Conservation (phyloP, 2,888 invertebrate species). For the Euphydryas editha region DNA sequence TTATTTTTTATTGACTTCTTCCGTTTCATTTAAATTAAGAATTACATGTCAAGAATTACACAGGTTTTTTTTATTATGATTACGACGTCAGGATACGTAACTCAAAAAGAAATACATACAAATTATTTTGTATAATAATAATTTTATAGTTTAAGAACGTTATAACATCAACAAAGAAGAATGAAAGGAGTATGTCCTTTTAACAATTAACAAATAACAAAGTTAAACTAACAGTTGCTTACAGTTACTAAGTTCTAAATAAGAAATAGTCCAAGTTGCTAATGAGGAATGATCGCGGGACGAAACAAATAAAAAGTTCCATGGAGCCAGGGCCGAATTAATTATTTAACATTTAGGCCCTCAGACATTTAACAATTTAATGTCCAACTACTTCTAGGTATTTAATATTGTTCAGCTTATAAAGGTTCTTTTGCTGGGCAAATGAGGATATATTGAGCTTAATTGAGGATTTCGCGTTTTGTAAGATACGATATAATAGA, state of each 20-base stretch:
- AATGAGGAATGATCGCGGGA: constrained; percentile 25
- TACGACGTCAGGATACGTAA: neutral
- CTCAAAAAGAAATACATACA: neutral
- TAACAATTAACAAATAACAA: neutral
- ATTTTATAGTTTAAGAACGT: neutral
- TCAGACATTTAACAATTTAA: no score
- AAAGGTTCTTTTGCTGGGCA: no score
- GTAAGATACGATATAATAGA: no score
- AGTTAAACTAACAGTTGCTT: neutral
- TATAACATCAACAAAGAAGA: neutral
- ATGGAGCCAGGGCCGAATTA: no score
- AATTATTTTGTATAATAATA: neutral
- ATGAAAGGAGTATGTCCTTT: neutral
- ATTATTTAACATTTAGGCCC: no score
- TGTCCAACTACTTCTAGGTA: no score
- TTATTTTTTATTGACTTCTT: constrained; percentile 2
- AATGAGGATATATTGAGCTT: no score
- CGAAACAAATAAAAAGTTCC: constrained; percentile 8
- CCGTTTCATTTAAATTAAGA: constrained; percentile 4
- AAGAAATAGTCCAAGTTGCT: constrained; percentile 10
- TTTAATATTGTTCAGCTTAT: no score
- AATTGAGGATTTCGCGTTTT: no score
- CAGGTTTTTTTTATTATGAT: neutral
- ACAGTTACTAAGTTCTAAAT: constrained; percentile 4
- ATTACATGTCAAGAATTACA: neutral